These are phyloP conservation scores for Petroica traversi DNA, from an alignment of 2,113 vertebrate species.

Conservation along the genomic window DNA sequence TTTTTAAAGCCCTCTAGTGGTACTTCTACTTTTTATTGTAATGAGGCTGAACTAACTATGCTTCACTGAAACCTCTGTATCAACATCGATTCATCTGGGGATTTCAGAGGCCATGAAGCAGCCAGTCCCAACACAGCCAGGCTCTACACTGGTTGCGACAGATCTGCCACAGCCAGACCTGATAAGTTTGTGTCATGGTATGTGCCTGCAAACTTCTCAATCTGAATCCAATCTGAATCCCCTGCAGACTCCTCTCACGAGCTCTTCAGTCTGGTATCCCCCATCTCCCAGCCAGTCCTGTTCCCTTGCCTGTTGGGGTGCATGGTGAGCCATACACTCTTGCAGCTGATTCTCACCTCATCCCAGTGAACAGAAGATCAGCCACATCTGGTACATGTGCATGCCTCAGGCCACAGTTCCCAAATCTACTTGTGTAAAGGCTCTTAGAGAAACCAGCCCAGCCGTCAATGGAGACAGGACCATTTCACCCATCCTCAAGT, in stretches of 20 bases:
- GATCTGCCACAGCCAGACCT: background rate
- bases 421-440: background rate
- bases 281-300: background rate
- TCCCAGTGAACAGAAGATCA: background rate
- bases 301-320: background rate
- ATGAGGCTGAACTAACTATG: accelerated
- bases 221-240: background rate
- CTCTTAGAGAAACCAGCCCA: background rate
- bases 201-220: background rate
- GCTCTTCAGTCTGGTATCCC: background rate
- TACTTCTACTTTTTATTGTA: background rate
- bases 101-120: background rate
- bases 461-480: background rate
- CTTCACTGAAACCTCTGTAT: background rate
- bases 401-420: background rate
- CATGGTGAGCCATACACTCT: no score
- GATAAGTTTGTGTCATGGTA: background rate
- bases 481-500: background rate
- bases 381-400: accelerated
- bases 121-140: accelerated
- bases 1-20: constrained; percentile 37
- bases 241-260: accelerated
- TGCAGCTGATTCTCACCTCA: background rate
- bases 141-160: background rate
- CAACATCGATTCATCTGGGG: accelerated